Evolutionary conservation across 1,140 invertebrate genomes (phyloP).

Genomic region (Drosophila pseudoananassae): DNA sequence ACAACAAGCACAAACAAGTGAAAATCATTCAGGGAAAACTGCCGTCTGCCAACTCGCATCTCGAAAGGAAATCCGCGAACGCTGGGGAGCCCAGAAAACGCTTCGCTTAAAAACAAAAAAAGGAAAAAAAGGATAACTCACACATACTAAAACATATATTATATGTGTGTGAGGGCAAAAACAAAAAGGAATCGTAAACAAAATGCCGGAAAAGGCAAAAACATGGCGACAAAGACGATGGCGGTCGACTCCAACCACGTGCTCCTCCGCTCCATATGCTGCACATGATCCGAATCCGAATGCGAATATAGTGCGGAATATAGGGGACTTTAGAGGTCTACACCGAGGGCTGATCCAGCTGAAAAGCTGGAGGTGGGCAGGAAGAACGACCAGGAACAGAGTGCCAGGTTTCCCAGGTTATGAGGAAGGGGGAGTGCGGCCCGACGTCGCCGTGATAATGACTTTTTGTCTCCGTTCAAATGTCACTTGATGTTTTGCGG

Average conservation of each 20-base stretch:
- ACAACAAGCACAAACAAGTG: slow-evolving; percentile 66
- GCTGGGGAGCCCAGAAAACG: slow-evolving; percentile 26
- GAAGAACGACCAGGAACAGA: not conserved
- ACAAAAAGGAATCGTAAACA: slow-evolving; percentile 72
- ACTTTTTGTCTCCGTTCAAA: slow-evolving; percentile 80
- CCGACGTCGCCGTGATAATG: slow-evolving; percentile 75
- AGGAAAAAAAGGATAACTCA: not conserved
- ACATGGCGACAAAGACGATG: slow-evolving; percentile 63
- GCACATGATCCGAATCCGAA: slow-evolving; percentile 42
- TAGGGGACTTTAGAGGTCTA: not conserved
- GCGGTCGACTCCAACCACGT: slow-evolving; percentile 46
- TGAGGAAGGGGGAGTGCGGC: slow-evolving; percentile 16
- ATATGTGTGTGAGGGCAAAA: not conserved
- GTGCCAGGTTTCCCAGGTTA: not conserved
- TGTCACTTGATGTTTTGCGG: slow-evolving; percentile 72
- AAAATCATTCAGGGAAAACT: slow-evolving; percentile 78
- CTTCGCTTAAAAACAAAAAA: slow-evolving; percentile 14
- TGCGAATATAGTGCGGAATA: slow-evolving; percentile 3
- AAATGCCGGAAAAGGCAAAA: slow-evolving; percentile 80
- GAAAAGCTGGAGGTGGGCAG: not conserved
- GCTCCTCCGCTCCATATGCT: slow-evolving; percentile 60
- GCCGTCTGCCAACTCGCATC: slow-evolving; percentile 60
- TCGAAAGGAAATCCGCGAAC: slow-evolving; percentile 71
- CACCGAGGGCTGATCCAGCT: slow-evolving; percentile 1
- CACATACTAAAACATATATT: slow-evolving; percentile 6